Evolutionary conservation across 92 coral and sea anemone species (phyloP), one percentile per base, ranked within the genome.

Genomic region (Zoanthus gigantus): DNA sequence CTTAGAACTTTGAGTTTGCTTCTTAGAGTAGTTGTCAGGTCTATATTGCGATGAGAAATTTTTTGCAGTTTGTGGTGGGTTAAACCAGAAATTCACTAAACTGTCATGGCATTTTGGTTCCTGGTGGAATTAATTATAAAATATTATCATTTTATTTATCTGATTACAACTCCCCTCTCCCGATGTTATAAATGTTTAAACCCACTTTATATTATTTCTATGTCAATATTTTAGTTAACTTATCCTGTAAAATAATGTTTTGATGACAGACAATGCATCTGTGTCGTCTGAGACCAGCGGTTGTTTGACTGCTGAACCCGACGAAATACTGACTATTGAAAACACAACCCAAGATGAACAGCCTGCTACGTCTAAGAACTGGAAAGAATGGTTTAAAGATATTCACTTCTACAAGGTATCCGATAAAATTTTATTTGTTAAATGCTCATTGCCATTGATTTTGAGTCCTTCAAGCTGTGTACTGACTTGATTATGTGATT

Each of bases 361-460:
- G 11, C 52, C n/a, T 14, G 69, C 67, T 17, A n/a, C 18, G 18
- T 79, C 86, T 32, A 90, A 72, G 78, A 90, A 90, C 7, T 94
- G 97, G 97, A 89, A 91, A n/a, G 93, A 94, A 0, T 94, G 97
- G 97, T 76, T 90, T 61, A 94, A 82, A 78, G 95, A 94, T 82
- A 89, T 82, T 9, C 90, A 87, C 56, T 90, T 94, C 76, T 92
- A 90, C 61, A 93, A 91, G 93, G 97, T 94, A 69, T 85, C 52
- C 52, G 52, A 47, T 50, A 11, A 7, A 0, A 50, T 50, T 0
- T 50, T 50, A 11, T 0, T 7, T 50, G 56, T 50, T 50, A 7
- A 1, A 11, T 50, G 56, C 3, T 37, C 4, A 14, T 12, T 7
- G 28, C n/a, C 9, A 63, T 23, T 5, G 3, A 7, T 63, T 5